Base-by-base conservation (phyloP, 2,888 invertebrate species). In the Lamproptera curius region DNA sequence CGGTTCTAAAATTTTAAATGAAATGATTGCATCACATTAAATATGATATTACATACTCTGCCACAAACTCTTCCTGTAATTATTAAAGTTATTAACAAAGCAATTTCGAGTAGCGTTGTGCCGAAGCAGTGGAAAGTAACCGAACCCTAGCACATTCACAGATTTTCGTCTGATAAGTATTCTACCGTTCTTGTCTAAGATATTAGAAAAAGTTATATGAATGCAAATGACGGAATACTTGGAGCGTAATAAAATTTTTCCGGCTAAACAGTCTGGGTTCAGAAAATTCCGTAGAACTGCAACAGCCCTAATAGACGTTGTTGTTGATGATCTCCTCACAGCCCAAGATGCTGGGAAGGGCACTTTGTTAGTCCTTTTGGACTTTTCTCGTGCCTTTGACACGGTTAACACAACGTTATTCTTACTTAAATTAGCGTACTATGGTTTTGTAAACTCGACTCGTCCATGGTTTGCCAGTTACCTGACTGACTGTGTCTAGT, bases 51-150 rank as follows among this genome's bases (percentile, higher is more conserved):
- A 6, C 4, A 40, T 14, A 41, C 50, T 9, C 31, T 52, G 4
- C 50, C 49, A 1, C 2, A 8, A 9, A 43, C 50, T 10, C 10
- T 49, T 3, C 4, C 16, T 1, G 9, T 23, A 1, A 52, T 52
- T 23, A 50, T 49, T 11, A 10, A n/a, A 28, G n/a, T 28, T 9
- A n/a, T 28, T 28, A 28, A 28, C 9, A 9, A 28, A 9, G 5
- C 28, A 1, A 10, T 46, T 50, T 5, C 23, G 46, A 1, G 46
- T 46, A 11, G 14, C 9, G 9, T 14, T 5, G 58, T 59, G 35
- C 61, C 61, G n/a, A 41, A 41, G 0, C 13, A 17, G 5, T 62
- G 63, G 61, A 63, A 63, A 39, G 37, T 13, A 1, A 13, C 31
- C 37, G 16, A 42, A 41, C n/a, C 54, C 57, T 0, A 35, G 9